These are phyloP conservation scores for Caenorhabditis plicata DNA, from an alignment of 2,888 invertebrate species.

Conservation along the genomic window DNA sequence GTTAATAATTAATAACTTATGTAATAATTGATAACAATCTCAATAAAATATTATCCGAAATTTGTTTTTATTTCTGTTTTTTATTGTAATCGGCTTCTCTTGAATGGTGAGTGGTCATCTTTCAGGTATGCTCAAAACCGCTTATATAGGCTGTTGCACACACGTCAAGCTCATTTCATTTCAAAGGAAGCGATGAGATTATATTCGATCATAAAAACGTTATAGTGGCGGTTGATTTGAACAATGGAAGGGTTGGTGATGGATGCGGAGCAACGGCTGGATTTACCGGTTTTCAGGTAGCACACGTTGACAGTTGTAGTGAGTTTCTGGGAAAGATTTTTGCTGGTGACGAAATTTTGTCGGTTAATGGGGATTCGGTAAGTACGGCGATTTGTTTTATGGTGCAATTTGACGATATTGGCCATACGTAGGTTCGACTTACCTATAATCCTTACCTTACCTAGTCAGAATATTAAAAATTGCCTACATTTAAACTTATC, in stretches of 20 bases:
- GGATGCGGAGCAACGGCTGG: not conserved
- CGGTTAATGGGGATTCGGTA: constrained; percentile 23
- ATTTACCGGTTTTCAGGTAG: constrained; percentile 10
- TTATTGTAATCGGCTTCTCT: not conserved
- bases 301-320: constrained; percentile 28
- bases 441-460: no score
- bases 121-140: no score
- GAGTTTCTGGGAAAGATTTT: constrained; percentile 26
- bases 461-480: no score
- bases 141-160: no score
- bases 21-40: not conserved
- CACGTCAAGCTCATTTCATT: constrained; percentile 24
- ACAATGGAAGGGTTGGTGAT: constrained; percentile 18
- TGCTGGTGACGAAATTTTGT: constrained; percentile 27
- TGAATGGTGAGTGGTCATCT: not conserved
- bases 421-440: no score
- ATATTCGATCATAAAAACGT: constrained; percentile 27
- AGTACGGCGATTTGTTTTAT: not conserved
- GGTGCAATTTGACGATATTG: no score
- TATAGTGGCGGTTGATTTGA: constrained; percentile 27
- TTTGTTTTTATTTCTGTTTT: not conserved
- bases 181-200: constrained; percentile 29
- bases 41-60: not conserved
- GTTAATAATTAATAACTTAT: constrained; percentile 10
- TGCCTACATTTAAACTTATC: no score